A percentile compares a stretch with the other conserved stretches of the same genome.
phyloP scores from a whole-genome alignment of 2,797 vertebrate species.

The Selene dorsalis region DNA sequence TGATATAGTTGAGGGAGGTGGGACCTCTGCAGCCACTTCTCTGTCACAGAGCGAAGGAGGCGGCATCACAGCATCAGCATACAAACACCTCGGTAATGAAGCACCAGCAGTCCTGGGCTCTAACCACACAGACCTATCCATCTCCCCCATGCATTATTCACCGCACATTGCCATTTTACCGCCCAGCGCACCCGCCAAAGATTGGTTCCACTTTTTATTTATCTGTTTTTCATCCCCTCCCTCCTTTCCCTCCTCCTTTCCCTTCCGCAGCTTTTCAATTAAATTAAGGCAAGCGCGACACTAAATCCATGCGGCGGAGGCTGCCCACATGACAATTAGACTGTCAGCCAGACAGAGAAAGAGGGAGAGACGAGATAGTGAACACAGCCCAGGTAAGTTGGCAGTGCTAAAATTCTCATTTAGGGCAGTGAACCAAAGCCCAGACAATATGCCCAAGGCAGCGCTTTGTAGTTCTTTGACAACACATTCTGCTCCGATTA shows the following conservation, averaged over 20 bases:
- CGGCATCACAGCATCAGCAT: slow-evolving; percentile 81
- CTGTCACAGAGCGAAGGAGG: slow-evolving; percentile 62
- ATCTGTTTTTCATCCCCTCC: slow-evolving; percentile 82
- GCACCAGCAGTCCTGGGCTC: slow-evolving; percentile 75
- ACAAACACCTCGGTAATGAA: slow-evolving; percentile 82
- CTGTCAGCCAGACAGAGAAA: slow-evolving; percentile 74
- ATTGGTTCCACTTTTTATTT: slow-evolving; percentile 86
- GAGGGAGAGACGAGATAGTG: slow-evolving; percentile 66
- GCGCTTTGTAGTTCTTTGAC: slow-evolving; percentile 29
- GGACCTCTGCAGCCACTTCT: slow-evolving; percentile 68
- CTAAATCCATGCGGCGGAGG: slow-evolving; percentile 81
- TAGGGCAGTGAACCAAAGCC: slow-evolving; percentile 43
- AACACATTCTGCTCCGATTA: slow-evolving; percentile 20
- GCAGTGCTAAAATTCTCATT: slow-evolving; percentile 64
- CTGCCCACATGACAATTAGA: slow-evolving; percentile 83
- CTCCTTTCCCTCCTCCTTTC: slow-evolving; percentile 71
- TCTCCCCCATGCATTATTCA: slow-evolving; percentile 85
- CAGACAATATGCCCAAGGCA: slow-evolving; percentile 45
- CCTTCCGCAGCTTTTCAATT: slow-evolving; percentile 83
- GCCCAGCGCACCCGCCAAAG: slow-evolving; percentile 77
- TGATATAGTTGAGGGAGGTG: slow-evolving; percentile 66
- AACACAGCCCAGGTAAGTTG: slow-evolving; percentile 66
- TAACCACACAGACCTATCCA: slow-evolving; percentile 80
- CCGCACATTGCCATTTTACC: slow-evolving; percentile 79
- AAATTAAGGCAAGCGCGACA: slow-evolving; percentile 83